Base-by-base conservation (phyloP, 2,113 vertebrate species). In the Chascanopsetta lugubris region DNA sequence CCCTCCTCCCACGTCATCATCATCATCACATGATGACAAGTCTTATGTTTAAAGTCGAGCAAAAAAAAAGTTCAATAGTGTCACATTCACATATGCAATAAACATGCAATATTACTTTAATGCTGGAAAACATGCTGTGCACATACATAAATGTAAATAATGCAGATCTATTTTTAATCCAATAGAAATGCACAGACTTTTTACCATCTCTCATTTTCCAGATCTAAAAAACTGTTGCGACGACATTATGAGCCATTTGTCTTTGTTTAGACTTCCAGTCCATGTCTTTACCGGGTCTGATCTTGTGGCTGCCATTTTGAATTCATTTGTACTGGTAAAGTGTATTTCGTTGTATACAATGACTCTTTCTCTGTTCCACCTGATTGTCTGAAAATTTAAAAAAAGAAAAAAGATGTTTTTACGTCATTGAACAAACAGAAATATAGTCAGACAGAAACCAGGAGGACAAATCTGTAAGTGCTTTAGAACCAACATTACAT, bases 61-160 rank as follows among this genome's bases (percentile, higher is more conserved):
- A 69, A 53, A 73, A 83, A 73, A 72, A 0, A 29, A 11, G 6
- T 34, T 29, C 49, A 65, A 59, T 36, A 30, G 48, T 50, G 24
- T 57, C 43, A 79, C 63, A 74, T 77, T 83, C 50, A 83, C 82
- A 76, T 87, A 91, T 91, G 89, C 89, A 92, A 91, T 84, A 83
- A 88, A 85, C 71, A 81, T 85, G 77, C 82, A 89, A 86, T 85
- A 85, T 87, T 86, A 67, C 61, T 76, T 79, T 68, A 40, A 86
- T 85, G 82, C 72, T 89, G 89, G 79, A 83, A 50, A 81, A 80
- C 50, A 72, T 69, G 40, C 74, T 69, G 80, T 83, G 85, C 75
- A 82, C 79, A 85, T 76, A 77, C 66, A 85, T 85, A n/a, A n/a
- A 56, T 91, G 83, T 89, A 90, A 83, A 87, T 89, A 82, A n/a